phyloP scores from a whole-genome alignment of 2,888 invertebrate species.

The Tenthredo mesomela region DNA sequence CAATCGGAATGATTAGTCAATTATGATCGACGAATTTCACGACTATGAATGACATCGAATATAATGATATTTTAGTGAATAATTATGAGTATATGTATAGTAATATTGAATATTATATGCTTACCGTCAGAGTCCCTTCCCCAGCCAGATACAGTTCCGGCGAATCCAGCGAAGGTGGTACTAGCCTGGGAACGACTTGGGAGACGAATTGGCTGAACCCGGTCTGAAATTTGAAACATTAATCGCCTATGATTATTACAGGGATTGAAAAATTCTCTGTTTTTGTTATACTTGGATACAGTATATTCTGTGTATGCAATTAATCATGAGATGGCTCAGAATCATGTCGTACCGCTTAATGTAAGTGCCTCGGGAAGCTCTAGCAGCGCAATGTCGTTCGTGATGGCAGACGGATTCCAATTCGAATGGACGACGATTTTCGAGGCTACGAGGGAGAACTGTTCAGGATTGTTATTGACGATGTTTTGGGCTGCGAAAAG shows the following conservation, averaged over 20 bases:
- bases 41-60: background rate
- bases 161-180: slow-evolving; percentile 72
- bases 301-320: background rate
- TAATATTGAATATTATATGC: slow-evolving; percentile 43
- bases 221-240: slow-evolving; percentile 67
- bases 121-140: slow-evolving; percentile 74
- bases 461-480: slow-evolving; percentile 42
- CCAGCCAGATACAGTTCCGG: slow-evolving; percentile 79
- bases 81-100: background rate
- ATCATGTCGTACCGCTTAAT: slow-evolving; percentile 52
- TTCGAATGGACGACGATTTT: slow-evolving; percentile 57
- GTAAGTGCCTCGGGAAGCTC: slow-evolving; percentile 57
- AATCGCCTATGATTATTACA: background rate
- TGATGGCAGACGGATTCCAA: slow-evolving; percentile 23
- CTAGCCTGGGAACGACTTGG: slow-evolving; percentile 73
- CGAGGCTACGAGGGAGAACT: slow-evolving; percentile 52
- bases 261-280: background rate
- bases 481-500: slow-evolving; percentile 54
- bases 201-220: slow-evolving; percentile 75
- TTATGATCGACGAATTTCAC: too few relatives aligned
- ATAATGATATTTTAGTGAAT: background rate
- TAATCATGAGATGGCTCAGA: background rate
- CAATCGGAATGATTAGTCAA: slow-evolving; percentile 50
- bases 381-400: slow-evolving; percentile 64
- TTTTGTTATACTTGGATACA: background rate